Conservation (phyloP, 2,888 invertebrate species). For the Leucozona laternaria region DNA sequence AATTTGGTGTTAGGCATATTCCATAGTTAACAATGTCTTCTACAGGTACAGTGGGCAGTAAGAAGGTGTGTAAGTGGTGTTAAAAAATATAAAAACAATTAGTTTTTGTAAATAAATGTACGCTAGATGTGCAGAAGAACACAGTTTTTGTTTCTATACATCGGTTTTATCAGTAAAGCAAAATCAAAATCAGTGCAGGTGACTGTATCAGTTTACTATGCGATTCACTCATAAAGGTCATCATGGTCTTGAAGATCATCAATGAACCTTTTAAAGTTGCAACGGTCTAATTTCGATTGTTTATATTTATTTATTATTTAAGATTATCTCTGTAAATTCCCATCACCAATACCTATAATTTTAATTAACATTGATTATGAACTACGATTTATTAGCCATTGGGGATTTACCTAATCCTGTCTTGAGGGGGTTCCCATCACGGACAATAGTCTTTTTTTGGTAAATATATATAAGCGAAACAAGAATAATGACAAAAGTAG, state of each 20-base stretch:
- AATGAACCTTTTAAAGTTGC: background rate
- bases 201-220: too few species aligned
- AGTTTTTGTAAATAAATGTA: too few species aligned
- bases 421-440: background rate
- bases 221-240: too few species aligned
- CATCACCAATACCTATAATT: too few species aligned
- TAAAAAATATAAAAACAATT: too few species aligned
- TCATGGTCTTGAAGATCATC: background rate
- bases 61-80: too few species aligned
- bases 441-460: background rate
- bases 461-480: background rate
- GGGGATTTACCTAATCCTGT: background rate
- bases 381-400: background rate
- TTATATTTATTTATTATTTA: background rate
- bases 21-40: slow-evolving; percentile 78
- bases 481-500: background rate
- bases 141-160: too few species aligned
- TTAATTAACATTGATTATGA: too few species aligned
- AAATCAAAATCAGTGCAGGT: too few species aligned
- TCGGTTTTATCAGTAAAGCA: too few species aligned
- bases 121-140: too few species aligned
- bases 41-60: too few species aligned
- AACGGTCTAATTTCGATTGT: background rate
- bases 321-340: background rate
- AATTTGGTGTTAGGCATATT: slow-evolving; percentile 81